Conservation (phyloP, 1,140 invertebrate genomes). For the Platorchestia sp. region DNA sequence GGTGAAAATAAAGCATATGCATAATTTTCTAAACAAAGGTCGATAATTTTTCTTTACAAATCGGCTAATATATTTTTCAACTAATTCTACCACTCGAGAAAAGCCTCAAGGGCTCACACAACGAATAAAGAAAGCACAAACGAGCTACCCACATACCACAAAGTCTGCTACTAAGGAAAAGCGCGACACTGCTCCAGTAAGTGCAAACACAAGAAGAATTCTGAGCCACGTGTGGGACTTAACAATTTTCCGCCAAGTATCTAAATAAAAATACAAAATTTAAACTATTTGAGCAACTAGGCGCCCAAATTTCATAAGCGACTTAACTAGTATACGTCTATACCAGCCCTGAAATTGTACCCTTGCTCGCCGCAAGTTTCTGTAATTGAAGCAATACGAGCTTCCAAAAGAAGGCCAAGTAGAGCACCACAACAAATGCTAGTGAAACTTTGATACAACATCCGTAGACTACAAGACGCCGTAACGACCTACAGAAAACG, state of each 20-base stretch:
- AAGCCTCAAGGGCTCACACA: neutral
- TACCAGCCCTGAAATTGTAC: too few species aligned
- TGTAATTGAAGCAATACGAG: neutral
- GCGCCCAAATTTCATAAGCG: too few species aligned
- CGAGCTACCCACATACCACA: neutral
- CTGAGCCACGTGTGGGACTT: too few species aligned
- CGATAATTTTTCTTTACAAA: neutral
- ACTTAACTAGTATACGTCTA: too few species aligned
- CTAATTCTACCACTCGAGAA: neutral
- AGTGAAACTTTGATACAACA: neutral
- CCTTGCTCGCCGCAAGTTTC: too few species aligned
- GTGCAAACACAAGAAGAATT: too few species aligned
- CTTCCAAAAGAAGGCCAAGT: neutral
- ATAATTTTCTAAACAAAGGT: neutral
- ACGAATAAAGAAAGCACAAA: neutral
- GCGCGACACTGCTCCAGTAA: too few species aligned
- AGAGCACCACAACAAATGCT: neutral
- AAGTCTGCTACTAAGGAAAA: neutral
- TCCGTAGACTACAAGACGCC: neutral
- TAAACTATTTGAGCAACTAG: too few species aligned
- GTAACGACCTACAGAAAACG: neutral
- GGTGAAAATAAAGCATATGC: neutral
- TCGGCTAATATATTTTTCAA: neutral
- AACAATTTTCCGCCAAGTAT: too few species aligned
- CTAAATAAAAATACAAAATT: too few species aligned